phyloP scores from a whole-genome alignment of 2,113 vertebrate species.

The Ameiurus melas region DNA sequence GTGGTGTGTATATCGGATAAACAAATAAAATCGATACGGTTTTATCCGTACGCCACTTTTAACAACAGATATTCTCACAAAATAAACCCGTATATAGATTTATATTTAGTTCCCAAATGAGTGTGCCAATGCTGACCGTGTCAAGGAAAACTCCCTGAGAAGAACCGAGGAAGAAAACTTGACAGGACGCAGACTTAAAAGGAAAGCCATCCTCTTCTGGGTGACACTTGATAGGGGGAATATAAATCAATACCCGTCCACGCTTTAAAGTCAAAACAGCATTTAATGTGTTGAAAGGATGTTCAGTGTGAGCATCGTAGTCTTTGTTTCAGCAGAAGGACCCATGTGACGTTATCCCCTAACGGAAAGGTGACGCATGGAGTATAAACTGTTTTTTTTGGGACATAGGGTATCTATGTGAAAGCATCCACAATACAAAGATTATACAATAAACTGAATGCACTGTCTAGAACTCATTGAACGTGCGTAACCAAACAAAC shows the following conservation, averaged over 20 bases:
- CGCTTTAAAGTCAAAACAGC: not conserved
- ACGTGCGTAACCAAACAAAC: not conserved
- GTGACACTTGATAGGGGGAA: not conserved
- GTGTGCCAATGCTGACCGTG: not conserved
- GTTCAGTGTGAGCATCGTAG: not conserved
- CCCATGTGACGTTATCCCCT: not conserved
- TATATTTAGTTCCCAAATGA: not conserved
- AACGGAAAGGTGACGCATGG: not conserved
- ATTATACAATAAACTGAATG: not conserved
- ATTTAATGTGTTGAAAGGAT: not conserved
- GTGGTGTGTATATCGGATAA: constrained; percentile 34
- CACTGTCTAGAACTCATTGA: not conserved
- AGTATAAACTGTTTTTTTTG: not conserved
- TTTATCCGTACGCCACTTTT: not conserved
- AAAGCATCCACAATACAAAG: not conserved
- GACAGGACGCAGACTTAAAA: not conserved
- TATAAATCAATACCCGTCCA: constrained; percentile 1
- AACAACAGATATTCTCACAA: not conserved
- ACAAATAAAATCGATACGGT: not conserved
- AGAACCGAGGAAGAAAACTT: not conserved
- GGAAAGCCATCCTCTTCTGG: not conserved
- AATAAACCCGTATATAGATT: not conserved
- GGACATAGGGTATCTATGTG: not conserved
- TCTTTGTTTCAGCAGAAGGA: not conserved
- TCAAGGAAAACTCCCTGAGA: not conserved